Conservation (phyloP, 2,797 vertebrate species). For the Phrynocephalus vlangalii region DNA sequence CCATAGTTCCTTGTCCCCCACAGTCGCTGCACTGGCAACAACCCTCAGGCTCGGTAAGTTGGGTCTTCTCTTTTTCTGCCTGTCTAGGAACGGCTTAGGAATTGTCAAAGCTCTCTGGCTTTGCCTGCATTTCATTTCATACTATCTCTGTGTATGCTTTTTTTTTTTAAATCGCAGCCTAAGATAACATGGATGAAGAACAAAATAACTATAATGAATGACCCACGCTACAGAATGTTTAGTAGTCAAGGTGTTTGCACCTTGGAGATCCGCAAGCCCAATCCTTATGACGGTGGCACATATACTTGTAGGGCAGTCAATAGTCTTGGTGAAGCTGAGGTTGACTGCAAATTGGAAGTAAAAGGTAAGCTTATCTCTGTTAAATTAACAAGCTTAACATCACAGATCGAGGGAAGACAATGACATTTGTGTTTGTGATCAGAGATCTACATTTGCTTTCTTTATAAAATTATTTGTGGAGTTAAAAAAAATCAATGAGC, state of each 20-base stretch:
- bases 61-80: no score
- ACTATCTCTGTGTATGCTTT: slow-evolving; percentile 22
- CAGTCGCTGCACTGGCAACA: no score
- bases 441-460: background rate
- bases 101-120: background rate
- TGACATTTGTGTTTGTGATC: background rate
- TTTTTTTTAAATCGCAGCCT: slow-evolving; percentile 78
- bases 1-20: no score
- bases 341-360: slow-evolving; percentile 97
- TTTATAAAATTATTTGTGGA: background rate
- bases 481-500: background rate
- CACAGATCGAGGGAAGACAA: background rate
- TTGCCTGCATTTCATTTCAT: background rate
- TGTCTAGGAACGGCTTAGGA: no score
- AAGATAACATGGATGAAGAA: slow-evolving; percentile 99
- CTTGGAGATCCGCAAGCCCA: slow-evolving; percentile 97
- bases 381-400: slow-evolving; percentile 12
- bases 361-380: slow-evolving; percentile 87
- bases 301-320: slow-evolving; percentile 95
- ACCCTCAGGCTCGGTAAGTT: no score
- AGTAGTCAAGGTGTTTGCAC: slow-evolving; percentile 97
- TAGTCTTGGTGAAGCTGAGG: slow-evolving; percentile 90
- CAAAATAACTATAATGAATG: slow-evolving; percentile 90
- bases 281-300: slow-evolving; percentile 91
- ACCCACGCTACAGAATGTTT: slow-evolving; percentile 97